Percentiles rank a stretch among this genome's conserved stretches.
These are phyloP conservation scores for Deilephila elpenor DNA, from an alignment of 2,888 invertebrate species.

Conservation along the genomic window DNA sequence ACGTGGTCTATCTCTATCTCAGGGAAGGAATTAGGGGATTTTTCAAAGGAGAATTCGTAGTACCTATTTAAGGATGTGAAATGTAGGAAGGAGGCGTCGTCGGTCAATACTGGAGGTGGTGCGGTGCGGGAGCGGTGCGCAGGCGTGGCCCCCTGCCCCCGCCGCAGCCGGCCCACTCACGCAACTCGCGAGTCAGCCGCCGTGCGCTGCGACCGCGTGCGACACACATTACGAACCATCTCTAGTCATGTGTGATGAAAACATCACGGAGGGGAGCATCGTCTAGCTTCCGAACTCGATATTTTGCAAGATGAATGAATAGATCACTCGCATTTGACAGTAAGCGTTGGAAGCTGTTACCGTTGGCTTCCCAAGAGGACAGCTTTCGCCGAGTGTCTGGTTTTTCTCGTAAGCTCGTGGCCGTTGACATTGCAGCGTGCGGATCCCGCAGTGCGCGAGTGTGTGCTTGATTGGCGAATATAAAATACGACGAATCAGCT, in stretches of 20 bases:
- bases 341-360: constrained; percentile 49
- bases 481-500: constrained; percentile 75
- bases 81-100: constrained; percentile 83
- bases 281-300: constrained; percentile 58
- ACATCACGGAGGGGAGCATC: constrained; percentile 75
- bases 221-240: constrained; percentile 62
- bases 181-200: constrained; percentile 82
- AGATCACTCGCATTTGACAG: constrained; percentile 47
- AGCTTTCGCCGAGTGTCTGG: constrained; percentile 77
- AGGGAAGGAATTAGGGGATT: constrained; percentile 73
- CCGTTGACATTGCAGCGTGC: constrained; percentile 83
- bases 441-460: constrained; percentile 83
- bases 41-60: constrained; percentile 80
- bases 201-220: constrained; percentile 81
- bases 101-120: constrained; percentile 84
- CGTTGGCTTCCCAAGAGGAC: constrained; percentile 53
- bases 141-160: constrained; percentile 73
- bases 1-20: constrained; percentile 77
- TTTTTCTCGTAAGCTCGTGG: constrained; percentile 79
- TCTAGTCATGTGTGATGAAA: constrained; percentile 81
- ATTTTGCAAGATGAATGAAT: constrained; percentile 67
- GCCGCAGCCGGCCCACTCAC: constrained; percentile 69
- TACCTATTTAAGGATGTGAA: constrained; percentile 83
- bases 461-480: constrained; percentile 81
- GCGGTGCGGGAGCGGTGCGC: constrained; percentile 76